These are phyloP conservation scores for Puffinus mauretanicus DNA, from an alignment of 2,113 vertebrate genomes.

Conservation along the genomic window DNA sequence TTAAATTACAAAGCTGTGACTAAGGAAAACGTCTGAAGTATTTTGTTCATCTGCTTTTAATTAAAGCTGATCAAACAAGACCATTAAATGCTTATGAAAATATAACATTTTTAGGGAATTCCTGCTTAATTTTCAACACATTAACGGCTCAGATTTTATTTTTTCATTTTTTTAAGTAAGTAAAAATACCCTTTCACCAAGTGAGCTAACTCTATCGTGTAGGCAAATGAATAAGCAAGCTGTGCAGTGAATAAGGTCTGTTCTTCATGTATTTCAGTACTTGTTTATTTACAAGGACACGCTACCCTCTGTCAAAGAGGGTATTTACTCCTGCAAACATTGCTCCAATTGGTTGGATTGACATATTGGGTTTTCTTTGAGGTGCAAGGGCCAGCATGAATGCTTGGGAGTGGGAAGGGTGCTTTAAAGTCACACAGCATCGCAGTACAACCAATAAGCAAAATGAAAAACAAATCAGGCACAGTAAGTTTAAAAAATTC, in stretches of 20 bases:
- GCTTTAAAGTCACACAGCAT: not conserved
- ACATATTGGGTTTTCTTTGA: not conserved
- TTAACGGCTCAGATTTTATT: not conserved
- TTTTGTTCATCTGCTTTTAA: constrained; percentile 9
- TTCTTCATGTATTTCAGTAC: not conserved
- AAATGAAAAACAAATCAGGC: not conserved
- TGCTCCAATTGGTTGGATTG: not conserved
- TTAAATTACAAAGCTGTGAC: not conserved
- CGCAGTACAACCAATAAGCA: not conserved
- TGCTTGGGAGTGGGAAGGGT: not conserved
- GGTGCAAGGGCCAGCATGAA: not conserved
- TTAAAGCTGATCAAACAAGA: constrained; percentile 4
- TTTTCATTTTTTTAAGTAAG: not conserved
- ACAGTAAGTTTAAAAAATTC: not conserved
- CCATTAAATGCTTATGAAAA: not conserved
- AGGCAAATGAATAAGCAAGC: not conserved
- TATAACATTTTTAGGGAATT: not conserved
- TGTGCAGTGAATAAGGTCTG: not conserved
- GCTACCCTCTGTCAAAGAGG: not conserved
- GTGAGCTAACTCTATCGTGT: not conserved
- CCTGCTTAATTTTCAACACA: not conserved
- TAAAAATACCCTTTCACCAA: not conserved
- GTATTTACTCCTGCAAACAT: not conserved
- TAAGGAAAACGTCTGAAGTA: not conserved
- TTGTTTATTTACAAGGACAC: not conserved